These are phyloP conservation scores for Protodeltote pygarga DNA, from an alignment of 2,888 invertebrate species.

Conservation along the genomic window DNA sequence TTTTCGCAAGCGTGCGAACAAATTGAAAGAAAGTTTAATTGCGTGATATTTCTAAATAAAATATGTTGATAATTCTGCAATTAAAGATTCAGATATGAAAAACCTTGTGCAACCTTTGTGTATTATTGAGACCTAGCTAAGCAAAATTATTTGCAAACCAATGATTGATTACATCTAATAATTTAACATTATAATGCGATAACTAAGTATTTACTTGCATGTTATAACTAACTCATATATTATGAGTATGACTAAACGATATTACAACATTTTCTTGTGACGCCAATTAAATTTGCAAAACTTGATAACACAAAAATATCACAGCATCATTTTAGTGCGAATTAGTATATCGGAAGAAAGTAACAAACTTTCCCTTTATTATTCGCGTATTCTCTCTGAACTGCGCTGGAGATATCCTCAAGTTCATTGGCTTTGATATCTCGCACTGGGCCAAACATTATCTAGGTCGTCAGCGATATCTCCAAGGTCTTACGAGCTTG, in stretches of 20 bases:
- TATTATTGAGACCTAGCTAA: no score
- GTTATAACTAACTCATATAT: no score
- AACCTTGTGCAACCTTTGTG: no score
- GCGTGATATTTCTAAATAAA: constrained; percentile 2
- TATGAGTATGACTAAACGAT: no score
- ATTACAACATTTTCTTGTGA: no score
- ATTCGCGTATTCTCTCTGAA: constrained; percentile 27
- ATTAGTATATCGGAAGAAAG: constrained; percentile 31
- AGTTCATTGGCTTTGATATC: constrained; percentile 47
- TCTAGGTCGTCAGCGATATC: constrained; percentile 42
- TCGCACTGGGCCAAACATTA: constrained; percentile 33
- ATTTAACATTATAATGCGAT: no score
- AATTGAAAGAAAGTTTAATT: constrained; percentile 28
- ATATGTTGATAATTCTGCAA: background rate
- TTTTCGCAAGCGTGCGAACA: constrained; percentile 22
- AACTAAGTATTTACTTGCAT: no score
- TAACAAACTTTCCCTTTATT: constrained; percentile 39
- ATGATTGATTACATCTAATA: no score
- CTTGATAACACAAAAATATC: background rate
- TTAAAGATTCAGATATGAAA: constrained; percentile 1
- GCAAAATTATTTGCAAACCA: no score
- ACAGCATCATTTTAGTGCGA: background rate
- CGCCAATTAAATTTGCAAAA: no score
- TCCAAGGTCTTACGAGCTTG: constrained; percentile 34
- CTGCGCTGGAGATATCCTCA: constrained; percentile 35